Conservation (phyloP, 2,113 vertebrate species). For the Cygnus buccinator region DNA sequence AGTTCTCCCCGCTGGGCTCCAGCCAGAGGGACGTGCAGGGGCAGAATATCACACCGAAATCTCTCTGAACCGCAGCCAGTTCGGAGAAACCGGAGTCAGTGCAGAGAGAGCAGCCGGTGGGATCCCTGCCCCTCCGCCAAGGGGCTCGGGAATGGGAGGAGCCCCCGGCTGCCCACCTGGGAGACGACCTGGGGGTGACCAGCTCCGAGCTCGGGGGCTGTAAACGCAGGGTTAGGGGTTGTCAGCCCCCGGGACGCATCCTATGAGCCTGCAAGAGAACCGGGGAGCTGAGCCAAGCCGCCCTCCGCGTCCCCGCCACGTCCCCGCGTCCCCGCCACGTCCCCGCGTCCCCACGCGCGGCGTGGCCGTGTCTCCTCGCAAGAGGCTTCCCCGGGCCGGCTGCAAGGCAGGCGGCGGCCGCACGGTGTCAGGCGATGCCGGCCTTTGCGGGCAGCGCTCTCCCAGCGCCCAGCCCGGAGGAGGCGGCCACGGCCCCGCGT, state of each 20-base stretch:
- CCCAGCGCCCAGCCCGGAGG: no score
- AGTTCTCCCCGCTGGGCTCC: not conserved
- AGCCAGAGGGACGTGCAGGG: not conserved
- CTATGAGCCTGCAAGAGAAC: not conserved
- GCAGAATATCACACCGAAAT: not conserved
- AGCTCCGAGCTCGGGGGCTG: not conserved
- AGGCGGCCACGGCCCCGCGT: not conserved
- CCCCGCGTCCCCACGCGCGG: no score
- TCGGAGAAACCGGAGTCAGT: not conserved
- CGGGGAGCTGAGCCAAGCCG: not conserved
- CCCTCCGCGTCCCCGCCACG: not conserved
- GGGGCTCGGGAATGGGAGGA: not conserved
- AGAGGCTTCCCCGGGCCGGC: not conserved
- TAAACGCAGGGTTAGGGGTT: no score
- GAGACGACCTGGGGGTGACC: not conserved
- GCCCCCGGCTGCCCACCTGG: not conserved
- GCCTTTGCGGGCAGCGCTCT: not conserved
- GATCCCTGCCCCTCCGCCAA: accelerated
- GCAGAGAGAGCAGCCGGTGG: not conserved
- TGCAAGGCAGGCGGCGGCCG: not conserved
- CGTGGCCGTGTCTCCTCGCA: no score
- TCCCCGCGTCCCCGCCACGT: no score
- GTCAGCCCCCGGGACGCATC: accelerated
- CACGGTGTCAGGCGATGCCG: not conserved
- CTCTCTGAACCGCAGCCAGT: not conserved